Evolutionary conservation across 1,140 invertebrate species (phyloP), one percentile per base, ranked within the genome.

Genomic region (Linepithema humile): DNA sequence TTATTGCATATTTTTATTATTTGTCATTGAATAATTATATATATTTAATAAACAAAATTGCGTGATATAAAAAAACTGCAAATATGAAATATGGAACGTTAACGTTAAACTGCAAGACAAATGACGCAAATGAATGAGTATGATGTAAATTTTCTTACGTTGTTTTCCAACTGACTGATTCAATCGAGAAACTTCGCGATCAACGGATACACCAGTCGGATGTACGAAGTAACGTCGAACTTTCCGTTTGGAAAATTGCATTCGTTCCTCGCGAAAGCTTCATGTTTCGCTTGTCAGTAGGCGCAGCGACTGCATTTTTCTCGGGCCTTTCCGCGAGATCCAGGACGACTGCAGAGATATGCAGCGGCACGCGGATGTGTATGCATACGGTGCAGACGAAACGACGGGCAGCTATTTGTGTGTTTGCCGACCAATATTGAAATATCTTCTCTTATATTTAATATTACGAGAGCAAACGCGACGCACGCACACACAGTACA

Each of bases 371-470:
- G 38, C 1, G 55, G 12, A 15, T 15, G 3, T 67, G 60, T 82
- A 69, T 72, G 69, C 32, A 20, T 55, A 64, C 17, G 45, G 20
- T 32, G 40, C n/a, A 57, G 55, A 40, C 40, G 45, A 9, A 55
- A 73, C n/a, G 59, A 23, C 38, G 43, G 38, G 77, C 50, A 80
- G 15, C 45, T 91, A 62, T 72, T 84, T 85, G 74, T 80, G 60
- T 88, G 87, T 91, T 90, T 90, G 78, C 75, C 62, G 85, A 87
- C 86, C 90, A 90, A 92, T 93, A 94, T 92, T 92, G 91, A 93
- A 93, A 93, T 93, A 91, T 90, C 88, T 91, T 88, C 62, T 70
- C 74, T 88, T 91, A 92, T 90, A 91, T 93, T 93, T 93, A 92
- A 91, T 89, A 91, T 90, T 83, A 88, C 84, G 82, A 40, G 72